phyloP scores from a whole-genome alignment of 2,888 invertebrate species.

The Tribolium freemani region DNA sequence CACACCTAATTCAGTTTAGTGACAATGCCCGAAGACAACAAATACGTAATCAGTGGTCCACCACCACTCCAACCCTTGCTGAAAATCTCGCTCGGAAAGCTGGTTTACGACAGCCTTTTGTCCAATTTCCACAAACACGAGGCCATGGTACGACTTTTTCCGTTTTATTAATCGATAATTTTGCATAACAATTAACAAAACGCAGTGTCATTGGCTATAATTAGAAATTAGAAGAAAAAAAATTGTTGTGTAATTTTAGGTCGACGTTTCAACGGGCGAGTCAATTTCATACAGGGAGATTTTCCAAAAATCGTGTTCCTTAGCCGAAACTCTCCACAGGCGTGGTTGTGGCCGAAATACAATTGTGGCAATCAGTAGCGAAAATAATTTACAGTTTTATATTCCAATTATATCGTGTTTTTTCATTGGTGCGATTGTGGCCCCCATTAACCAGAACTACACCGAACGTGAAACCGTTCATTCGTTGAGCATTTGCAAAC shows the following conservation, averaged over 20 bases:
- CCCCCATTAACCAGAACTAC: conserved; percentile 57
- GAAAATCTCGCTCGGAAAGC: conserved; percentile 1
- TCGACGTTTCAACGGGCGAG: conserved; percentile 53
- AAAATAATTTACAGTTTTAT: conserved; percentile 57
- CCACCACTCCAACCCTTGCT: background rate
- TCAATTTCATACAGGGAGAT: conserved; percentile 51
- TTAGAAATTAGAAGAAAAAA: no score
- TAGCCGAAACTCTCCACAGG: conserved; percentile 53
- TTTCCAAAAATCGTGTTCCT: conserved; percentile 49
- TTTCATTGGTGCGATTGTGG: conserved; percentile 53
- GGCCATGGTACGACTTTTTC: background rate
- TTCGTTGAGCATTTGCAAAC: conserved; percentile 75
- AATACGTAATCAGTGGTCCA: conserved; percentile 15
- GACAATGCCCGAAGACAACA: conserved; percentile 20
- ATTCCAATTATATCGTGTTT: conserved; percentile 55
- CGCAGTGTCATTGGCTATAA: background rate
- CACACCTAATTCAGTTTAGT: background rate
- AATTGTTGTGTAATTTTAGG: conserved; percentile 46
- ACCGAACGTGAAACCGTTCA: conserved; percentile 65
- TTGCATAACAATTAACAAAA: background rate
- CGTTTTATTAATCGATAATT: background rate
- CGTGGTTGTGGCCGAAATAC: conserved; percentile 51
- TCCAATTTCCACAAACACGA: background rate
- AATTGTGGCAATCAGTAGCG: conserved; percentile 54
- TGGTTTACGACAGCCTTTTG: background rate